Base-by-base conservation (phyloP, 2,888 invertebrate species). In the Bhutanitis thaidina region DNA sequence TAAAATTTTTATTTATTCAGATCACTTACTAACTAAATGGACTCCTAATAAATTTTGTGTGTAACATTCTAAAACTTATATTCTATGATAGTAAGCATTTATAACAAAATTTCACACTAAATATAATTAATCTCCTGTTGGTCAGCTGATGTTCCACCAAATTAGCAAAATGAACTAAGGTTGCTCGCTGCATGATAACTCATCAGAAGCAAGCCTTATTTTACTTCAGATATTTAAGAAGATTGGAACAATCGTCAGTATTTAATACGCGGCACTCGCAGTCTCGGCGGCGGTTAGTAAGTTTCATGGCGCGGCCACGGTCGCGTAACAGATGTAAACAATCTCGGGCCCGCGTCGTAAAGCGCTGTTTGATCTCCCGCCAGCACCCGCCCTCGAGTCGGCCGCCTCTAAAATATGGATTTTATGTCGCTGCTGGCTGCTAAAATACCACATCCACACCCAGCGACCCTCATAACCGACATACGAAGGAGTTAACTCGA, bases 251-350 rank as follows among this genome's bases (percentile, higher is more conserved):
- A 34, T 34, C 12, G 13, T 43, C 61, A 60, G 62, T 61, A 66
- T 68, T 71, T 68, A 70, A 70, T 67, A 68, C 66, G 58, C 60
- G 64, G 64, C 65, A 72, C 73, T 77, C 71, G 76, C 75, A 75
- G 67, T 65, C 61, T 64, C 80, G 76, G 83, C 71, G 76, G 83
- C 71, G 86, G 86, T 86, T 82, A 83, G 77, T 81, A 84, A 87
- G 81, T 86, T 85, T 74, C 75, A 72, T 69, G 73, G 74, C 69
- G 73, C 74, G 77, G 80, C 80, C 65, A 73, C 81, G 77, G 78
- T 69, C 73, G 74, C 71, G 86, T 79, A 81, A 73, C 88, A 89
- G 88, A 89, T 88, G 88, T 89, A 88, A 88, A 89, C 88, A 89
- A 84, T 87, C 85, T 81, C 80, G 77, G 77, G 72, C 71, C 73